Evolutionary conservation across 1,140 invertebrate genomes (phyloP).

Genomic region (Caenorhabditis tropicalis): DNA sequence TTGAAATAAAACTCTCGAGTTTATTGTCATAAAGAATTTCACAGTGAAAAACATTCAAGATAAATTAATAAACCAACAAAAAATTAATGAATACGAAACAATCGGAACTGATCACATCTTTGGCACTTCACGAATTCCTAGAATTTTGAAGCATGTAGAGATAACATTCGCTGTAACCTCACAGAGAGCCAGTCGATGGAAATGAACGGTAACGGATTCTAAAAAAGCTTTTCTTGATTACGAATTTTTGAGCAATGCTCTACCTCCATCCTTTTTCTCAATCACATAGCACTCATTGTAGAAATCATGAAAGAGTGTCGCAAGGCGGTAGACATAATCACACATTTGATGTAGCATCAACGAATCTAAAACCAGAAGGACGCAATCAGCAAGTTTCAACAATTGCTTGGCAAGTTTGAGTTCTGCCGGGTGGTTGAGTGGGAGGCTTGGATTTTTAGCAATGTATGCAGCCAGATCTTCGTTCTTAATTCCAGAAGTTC

Average conservation of each 20-base stretch:
- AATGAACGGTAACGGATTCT: constrained; percentile 82
- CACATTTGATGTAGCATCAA: constrained; percentile 87
- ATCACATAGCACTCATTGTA: constrained; percentile 98
- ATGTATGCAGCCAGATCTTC: constrained; percentile 59
- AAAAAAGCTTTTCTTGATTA: not conserved
- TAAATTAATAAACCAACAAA: not conserved
- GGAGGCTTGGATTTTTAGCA: constrained; percentile 59
- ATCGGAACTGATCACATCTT: constrained; percentile 79
- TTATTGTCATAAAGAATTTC: not conserved
- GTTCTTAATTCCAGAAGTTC: constrained; percentile 78
- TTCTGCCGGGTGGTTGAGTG: constrained; percentile 88
- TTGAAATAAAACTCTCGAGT: not conserved
- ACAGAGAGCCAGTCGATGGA: constrained; percentile 85
- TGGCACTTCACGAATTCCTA: constrained; percentile 88
- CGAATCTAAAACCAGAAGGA: constrained; percentile 84
- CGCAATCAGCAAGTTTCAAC: constrained; percentile 78
- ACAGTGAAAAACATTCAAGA: not conserved
- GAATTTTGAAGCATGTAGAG: constrained; percentile 84
- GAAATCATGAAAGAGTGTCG: constrained; percentile 91
- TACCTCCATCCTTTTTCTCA: constrained; percentile 80
- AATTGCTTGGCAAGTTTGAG: constrained; percentile 89
- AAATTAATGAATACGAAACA: not conserved
- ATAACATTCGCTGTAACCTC: constrained; percentile 90
- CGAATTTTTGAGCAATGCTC: not conserved
- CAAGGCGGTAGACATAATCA: constrained; percentile 93